Evolutionary conservation across 1,140 invertebrate genomes (phyloP).

Genomic region (Caenorhabditis elegans): DNA sequence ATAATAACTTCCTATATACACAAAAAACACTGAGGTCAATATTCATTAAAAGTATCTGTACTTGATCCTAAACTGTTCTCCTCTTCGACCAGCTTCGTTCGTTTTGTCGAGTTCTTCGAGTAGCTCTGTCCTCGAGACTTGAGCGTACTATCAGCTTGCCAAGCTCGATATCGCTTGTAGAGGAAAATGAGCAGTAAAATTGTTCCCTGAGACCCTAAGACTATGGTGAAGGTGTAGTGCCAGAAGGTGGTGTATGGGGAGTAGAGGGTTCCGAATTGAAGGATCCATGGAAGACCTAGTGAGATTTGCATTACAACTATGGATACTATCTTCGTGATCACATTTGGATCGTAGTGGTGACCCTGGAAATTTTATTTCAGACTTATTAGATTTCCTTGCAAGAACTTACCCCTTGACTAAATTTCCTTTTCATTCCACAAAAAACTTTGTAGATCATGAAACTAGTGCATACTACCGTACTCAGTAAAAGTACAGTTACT

Average conservation of each 20-base stretch:
- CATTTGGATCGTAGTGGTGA: neutral
- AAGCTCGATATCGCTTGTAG: slow-evolving; percentile 26
- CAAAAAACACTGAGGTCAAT: neutral
- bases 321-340: slow-evolving; percentile 6
- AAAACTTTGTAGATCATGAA: slow-evolving; percentile 43
- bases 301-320: neutral
- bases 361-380: neutral
- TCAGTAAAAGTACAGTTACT: slow-evolving; percentile 37
- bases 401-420: slow-evolving; percentile 4
- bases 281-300: slow-evolving; percentile 43
- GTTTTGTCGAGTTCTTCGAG: neutral
- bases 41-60: slow-evolving; percentile 5
- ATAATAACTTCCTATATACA: neutral
- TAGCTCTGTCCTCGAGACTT: neutral
- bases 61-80: neutral
- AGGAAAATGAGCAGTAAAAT: slow-evolving; percentile 51
- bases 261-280: slow-evolving; percentile 57
- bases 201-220: slow-evolving; percentile 57
- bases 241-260: slow-evolving; percentile 49
- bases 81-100: neutral
- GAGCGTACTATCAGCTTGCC: neutral
- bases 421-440: slow-evolving; percentile 35
- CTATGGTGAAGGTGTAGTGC: slow-evolving; percentile 57
- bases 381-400: too few species aligned
- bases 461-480: slow-evolving; percentile 35